Percentiles rank a stretch among this genome's conserved stretches.
Evolutionary conservation across 2,888 invertebrate genomes (phyloP).

Genomic region (Polydrusus cervinus): DNA sequence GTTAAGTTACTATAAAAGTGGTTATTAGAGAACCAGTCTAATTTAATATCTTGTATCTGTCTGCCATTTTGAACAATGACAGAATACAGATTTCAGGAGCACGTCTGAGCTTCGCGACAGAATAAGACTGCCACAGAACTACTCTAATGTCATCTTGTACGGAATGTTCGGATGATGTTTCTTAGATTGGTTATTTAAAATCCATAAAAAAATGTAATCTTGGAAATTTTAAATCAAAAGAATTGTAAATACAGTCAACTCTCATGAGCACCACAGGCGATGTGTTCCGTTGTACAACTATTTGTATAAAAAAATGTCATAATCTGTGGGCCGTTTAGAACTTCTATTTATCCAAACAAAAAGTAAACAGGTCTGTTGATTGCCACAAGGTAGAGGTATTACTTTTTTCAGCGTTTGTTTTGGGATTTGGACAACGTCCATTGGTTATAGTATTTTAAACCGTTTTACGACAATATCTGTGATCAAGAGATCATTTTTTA

Average conservation of each 20-base stretch:
- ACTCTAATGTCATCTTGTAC: too few species aligned
- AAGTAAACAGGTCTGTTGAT: slow-evolving; percentile 12
- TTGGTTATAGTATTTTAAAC: slow-evolving; percentile 6
- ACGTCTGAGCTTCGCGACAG: too few species aligned
- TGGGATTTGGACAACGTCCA: slow-evolving; percentile 12
- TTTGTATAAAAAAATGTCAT: slow-evolving; percentile 6
- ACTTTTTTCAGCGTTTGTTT: slow-evolving; percentile 15
- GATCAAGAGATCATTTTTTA: too few species aligned
- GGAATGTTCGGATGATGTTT: too few species aligned
- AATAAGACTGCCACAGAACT: too few species aligned
- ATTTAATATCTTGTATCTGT: neutral
- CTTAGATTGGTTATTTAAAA: neutral
- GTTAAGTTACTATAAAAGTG: neutral
- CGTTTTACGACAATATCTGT: too few species aligned
- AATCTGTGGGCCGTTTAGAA: neutral
- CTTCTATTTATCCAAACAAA: slow-evolving; percentile 22
- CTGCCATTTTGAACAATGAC: too few species aligned
- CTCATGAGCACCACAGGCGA: too few species aligned
- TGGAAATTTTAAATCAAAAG: neutral
- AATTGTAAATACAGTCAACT: too few species aligned
- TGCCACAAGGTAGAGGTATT: slow-evolving; percentile 27
- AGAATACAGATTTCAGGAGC: too few species aligned
- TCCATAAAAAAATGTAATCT: neutral
- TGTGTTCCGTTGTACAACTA: too few species aligned
- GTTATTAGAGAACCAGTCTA: neutral